These are phyloP conservation scores for Acrocera orbiculus DNA, from an alignment of 2,888 invertebrate genomes.

Conservation along the genomic window DNA sequence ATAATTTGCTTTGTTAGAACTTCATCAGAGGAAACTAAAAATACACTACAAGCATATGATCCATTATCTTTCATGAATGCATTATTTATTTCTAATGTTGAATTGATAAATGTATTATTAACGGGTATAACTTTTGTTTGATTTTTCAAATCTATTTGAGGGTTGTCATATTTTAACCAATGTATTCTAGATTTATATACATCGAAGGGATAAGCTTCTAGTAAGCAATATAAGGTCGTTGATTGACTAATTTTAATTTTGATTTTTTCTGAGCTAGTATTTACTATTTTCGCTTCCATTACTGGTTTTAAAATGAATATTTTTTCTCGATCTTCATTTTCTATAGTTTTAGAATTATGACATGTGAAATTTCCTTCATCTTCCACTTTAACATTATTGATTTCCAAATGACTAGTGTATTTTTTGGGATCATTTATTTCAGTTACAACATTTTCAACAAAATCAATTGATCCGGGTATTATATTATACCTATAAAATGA, in stretches of 20 bases:
- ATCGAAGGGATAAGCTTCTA: constrained; percentile 41
- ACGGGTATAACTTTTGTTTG: constrained; percentile 27
- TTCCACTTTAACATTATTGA: constrained; percentile 34
- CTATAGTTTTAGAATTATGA: constrained; percentile 23
- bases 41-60: constrained; percentile 39
- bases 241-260: constrained; percentile 36
- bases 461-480: too few species aligned
- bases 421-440: too few species aligned
- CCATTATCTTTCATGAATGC: constrained; percentile 56
- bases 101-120: constrained; percentile 41
- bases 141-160: constrained; percentile 24
- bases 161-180: too few species aligned
- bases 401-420: too few species aligned
- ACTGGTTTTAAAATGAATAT: constrained; percentile 28
- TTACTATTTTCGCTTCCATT: constrained; percentile 33
- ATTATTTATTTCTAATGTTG: constrained; percentile 38
- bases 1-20: constrained; percentile 31
- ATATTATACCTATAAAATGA: too few species aligned
- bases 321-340: too few species aligned
- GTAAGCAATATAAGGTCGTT: constrained; percentile 36
- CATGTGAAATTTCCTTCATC: constrained; percentile 46
- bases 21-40: constrained; percentile 22
- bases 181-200: too few species aligned
- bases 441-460: too few species aligned
- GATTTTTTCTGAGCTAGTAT: constrained; percentile 28